Conservation (phyloP, 2,888 invertebrate species). For the Drosophila yooni region DNA sequence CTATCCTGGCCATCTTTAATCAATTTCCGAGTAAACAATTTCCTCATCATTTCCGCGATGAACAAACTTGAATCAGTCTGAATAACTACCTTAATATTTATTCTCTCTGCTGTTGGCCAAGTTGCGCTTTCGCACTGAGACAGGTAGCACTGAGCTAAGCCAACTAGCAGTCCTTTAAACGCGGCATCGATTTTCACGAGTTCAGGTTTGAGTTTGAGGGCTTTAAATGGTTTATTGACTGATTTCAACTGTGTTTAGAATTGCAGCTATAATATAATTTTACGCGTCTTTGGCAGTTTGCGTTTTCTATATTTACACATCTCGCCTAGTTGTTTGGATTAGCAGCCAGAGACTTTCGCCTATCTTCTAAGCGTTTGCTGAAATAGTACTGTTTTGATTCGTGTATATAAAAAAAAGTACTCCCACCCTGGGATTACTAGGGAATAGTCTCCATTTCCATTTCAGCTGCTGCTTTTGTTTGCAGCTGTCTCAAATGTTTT, state of each 20-base stretch:
- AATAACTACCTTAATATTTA: constrained; percentile 11
- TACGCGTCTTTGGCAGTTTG: background rate
- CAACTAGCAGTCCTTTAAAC: background rate
- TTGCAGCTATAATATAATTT: background rate
- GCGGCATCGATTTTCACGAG: background rate
- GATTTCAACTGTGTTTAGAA: background rate
- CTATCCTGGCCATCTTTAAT: constrained; percentile 65
- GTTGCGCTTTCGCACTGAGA: background rate
- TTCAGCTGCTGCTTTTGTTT: constrained; percentile 41
- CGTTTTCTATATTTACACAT: background rate
- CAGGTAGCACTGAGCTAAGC: background rate
- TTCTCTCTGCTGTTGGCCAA: background rate
- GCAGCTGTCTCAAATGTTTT: constrained; percentile 49
- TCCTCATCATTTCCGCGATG: constrained; percentile 66
- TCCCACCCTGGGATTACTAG: background rate
- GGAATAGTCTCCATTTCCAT: background rate
- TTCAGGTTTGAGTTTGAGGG: background rate
- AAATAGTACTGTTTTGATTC: background rate
- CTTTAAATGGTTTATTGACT: background rate
- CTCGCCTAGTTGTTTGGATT: background rate
- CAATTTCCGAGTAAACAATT: constrained; percentile 72
- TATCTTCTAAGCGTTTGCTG: background rate
- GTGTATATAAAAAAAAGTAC: background rate
- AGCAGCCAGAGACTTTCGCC: background rate
- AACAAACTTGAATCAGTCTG: constrained; percentile 18